Percentiles rank a stretch among this genome's conserved stretches.
phyloP scores from a whole-genome alignment of 1,140 invertebrate genomes.

The Harpegnathos saltator region DNA sequence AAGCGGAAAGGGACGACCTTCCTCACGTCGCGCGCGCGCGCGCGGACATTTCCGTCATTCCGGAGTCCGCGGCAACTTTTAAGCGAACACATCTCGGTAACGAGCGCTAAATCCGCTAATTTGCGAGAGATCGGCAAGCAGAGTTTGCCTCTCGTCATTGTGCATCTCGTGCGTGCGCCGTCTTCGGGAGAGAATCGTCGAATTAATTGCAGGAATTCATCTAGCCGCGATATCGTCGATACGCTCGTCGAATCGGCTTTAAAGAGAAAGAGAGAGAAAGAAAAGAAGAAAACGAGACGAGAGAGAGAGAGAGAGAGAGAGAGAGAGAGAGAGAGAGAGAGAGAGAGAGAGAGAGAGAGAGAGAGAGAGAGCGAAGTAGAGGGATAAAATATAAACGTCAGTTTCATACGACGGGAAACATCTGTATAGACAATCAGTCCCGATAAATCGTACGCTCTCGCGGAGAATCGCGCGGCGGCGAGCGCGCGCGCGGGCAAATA shows the following conservation, averaged over 20 bases:
- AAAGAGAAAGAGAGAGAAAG: too few relatives aligned
- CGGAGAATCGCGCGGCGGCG: not conserved
- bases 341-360: too few relatives aligned
- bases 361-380: too few relatives aligned
- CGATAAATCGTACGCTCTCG: not conserved
- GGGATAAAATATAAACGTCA: not conserved
- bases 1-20: slow-evolving; percentile 55
- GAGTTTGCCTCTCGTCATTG: not conserved
- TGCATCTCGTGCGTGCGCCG: not conserved
- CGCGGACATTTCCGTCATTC: slow-evolving; percentile 43
- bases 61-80: slow-evolving; percentile 8
- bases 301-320: too few relatives aligned
- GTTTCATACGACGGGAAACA: not conserved
- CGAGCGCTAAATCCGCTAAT: not conserved
- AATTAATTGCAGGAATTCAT: not conserved
- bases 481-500: not conserved
- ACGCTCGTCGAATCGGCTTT: too few relatives aligned
- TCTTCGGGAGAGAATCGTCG: not conserved
- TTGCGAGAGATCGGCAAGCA: not conserved
- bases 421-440: not conserved
- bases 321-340: too few relatives aligned
- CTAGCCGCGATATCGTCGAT: too few relatives aligned
- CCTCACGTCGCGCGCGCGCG: slow-evolving; percentile 33
- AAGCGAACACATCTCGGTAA: slow-evolving; percentile 16
- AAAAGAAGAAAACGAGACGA: too few relatives aligned